Base-by-base conservation (phyloP, 2,797 vertebrate species). In the Acanthopagrus latus region DNA sequence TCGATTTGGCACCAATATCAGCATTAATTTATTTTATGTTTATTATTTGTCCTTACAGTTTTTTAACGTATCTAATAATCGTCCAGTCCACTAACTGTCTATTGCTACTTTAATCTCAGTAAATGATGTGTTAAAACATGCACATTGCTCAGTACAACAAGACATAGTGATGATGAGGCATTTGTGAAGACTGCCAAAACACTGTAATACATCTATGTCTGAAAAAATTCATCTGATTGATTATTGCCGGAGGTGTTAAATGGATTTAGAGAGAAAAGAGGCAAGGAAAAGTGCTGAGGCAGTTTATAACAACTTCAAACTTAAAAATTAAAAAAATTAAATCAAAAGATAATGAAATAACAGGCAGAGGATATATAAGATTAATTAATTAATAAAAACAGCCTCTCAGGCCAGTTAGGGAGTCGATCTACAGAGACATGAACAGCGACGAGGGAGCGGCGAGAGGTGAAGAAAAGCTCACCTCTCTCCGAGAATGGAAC, bases 401-500 rank as follows among this genome's bases (percentile, higher is more conserved):
- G 16, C 25, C 3, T 65, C 9, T 27, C 7, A 43, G 17, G 43
- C 5, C 46, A 65, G 69, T 65, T 51, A 68, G 20, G 27, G 14
- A 63, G 12, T 50, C 38, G 5, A 41, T 75, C 38, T 23, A 51
- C 41, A 38, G 29, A 25, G 43, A 83, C 62, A 10, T 62, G 27
- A 3, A 41, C 18, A 3, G 46, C 21, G 51, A 0, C 50, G 47
- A 71, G 63, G 29, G 69, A 86, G 58, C 23, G 50, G n/a, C 4
- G 3, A 79, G 59, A 63, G 62, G 55, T 41, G 54, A 83, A 69
- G 41, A 56, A 52, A 78, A 79, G 66, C 74, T 86, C 82, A 87
- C 93, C 93, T 88, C 88, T 84, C 63, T 57, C 51, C 2, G 16
- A 84, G 66, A 92, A 89, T 96, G 95, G 95, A 89, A 86, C 82